Base-by-base conservation (phyloP, 2,113 vertebrate genomes). In the Condylura cristata region DNA sequence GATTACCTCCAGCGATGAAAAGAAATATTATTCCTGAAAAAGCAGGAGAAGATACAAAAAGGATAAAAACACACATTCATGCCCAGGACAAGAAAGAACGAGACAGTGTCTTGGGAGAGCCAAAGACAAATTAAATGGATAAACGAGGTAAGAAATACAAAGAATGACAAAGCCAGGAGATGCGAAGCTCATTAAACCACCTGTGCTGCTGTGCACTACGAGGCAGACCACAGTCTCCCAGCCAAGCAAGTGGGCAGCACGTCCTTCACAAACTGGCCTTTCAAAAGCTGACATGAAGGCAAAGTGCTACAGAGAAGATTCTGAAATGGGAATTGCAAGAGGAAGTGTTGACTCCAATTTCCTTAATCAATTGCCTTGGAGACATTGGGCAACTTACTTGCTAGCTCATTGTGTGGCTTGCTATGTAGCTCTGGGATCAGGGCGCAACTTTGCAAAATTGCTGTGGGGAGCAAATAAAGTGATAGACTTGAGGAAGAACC, bases 21-120 rank as follows among this genome's bases (percentile, higher is more conserved):
- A 78, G 30, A 94, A 96, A 41, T 63, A 61, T 18, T 2, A 37
- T 34, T 91, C 28, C 44, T 34, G 22, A 89, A 51, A 37, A 86
- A 86, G 28, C 32, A 81, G 56, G 13, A 70, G 83, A 76, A 61
- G 6, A 1, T 37, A 24, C 16, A 78, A 51, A 53, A 34, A 76
- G 32, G 3, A 20, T 51, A 63, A 44, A 72, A 37, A n/a, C n/a
- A n/a, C 12, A 44, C 16, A 85, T 32, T 37, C 20, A 28, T 16
- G 18, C 11, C 28, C 32, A 89, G 39, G 56, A 66, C 39, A 3
- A 14, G 53, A 58, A n/a, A 82, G 60, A 48, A 56, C 3, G 13
- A 60, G 66, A 5, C 3, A 0, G 0, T 63, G 24, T 72, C 34
- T 68, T 30, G 56, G 14, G 60, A 22, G 17, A 84, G 44, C 2